phyloP scores from a whole-genome alignment of 2,888 invertebrate species.

The Heliconius sara region DNA sequence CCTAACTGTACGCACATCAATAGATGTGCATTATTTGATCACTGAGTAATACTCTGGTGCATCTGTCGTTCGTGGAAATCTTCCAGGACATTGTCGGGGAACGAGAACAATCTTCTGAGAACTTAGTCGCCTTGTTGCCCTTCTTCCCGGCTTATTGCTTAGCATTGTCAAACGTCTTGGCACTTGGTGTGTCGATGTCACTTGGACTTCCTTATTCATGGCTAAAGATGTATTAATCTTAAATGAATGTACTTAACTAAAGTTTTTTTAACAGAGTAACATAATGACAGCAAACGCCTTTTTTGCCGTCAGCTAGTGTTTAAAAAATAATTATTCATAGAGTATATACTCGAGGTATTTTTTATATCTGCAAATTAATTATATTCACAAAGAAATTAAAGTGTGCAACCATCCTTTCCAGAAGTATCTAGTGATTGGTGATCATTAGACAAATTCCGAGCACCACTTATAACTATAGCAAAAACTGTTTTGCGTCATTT shows the following conservation, averaged over 20 bases:
- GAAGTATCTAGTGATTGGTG: constrained; percentile 27
- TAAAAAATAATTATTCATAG: background rate
- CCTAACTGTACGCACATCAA: constrained; percentile 31
- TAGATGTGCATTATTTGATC: constrained; percentile 49
- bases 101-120: constrained; percentile 65
- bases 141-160: constrained; percentile 62
- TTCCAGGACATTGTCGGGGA: constrained; percentile 64
- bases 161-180: constrained; percentile 48
- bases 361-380: background rate
- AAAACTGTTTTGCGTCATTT: constrained; percentile 75
- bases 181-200: constrained; percentile 41
- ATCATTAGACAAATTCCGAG: constrained; percentile 66
- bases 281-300: background rate
- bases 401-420: constrained; percentile 14
- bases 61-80: constrained; percentile 65
- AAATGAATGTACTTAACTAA: background rate
- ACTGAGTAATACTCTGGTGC: constrained; percentile 52
- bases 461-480: constrained; percentile 62
- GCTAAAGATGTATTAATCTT: background rate
- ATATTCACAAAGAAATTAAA: constrained; percentile 11
- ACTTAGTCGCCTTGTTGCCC: constrained; percentile 58
- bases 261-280: background rate
- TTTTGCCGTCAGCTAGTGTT: background rate
- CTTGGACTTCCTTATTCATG: constrained; percentile 44
- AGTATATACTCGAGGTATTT: background rate